These are phyloP conservation scores for Campoplex nolae DNA, from an alignment of 2,888 invertebrate genomes.

Conservation along the genomic window DNA sequence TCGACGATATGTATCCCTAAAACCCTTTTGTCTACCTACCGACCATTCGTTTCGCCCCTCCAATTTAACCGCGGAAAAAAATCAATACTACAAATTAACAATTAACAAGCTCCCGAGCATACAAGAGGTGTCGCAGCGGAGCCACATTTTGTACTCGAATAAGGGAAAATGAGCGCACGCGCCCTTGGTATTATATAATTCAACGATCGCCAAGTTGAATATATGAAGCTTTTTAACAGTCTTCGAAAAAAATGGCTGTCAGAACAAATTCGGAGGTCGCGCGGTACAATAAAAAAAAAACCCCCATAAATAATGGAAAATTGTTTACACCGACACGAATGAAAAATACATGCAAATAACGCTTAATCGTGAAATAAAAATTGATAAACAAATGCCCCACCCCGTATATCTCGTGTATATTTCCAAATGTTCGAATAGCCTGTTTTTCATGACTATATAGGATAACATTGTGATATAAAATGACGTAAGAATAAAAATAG, in stretches of 20 bases:
- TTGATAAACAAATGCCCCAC: neutral
- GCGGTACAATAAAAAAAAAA: neutral
- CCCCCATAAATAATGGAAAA: neutral
- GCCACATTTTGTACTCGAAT: slow-evolving; percentile 12
- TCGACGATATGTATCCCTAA: neutral
- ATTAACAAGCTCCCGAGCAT: slow-evolving; percentile 77
- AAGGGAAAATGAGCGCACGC: slow-evolving; percentile 53
- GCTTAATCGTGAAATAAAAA: neutral
- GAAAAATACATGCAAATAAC: neutral
- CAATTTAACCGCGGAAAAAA: slow-evolving; percentile 74
- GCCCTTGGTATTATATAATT: slow-evolving; percentile 17
- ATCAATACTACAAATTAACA: slow-evolving; percentile 84
- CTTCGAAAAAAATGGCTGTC: neutral
- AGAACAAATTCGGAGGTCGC: neutral
- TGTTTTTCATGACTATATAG: neutral
- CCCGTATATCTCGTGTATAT: neutral
- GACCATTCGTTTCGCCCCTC: slow-evolving; percentile 11
- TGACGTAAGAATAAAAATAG: slow-evolving; percentile 22
- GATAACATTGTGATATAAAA: neutral
- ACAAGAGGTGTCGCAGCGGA: slow-evolving; percentile 14
- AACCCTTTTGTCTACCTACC: slow-evolving; percentile 1
- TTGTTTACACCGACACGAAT: neutral
- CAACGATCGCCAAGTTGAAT: neutral
- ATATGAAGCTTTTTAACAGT: neutral
- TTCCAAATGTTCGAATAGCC: neutral